Conservation (phyloP, 1,140 invertebrate genomes). For the Spodoptera litura region DNA sequence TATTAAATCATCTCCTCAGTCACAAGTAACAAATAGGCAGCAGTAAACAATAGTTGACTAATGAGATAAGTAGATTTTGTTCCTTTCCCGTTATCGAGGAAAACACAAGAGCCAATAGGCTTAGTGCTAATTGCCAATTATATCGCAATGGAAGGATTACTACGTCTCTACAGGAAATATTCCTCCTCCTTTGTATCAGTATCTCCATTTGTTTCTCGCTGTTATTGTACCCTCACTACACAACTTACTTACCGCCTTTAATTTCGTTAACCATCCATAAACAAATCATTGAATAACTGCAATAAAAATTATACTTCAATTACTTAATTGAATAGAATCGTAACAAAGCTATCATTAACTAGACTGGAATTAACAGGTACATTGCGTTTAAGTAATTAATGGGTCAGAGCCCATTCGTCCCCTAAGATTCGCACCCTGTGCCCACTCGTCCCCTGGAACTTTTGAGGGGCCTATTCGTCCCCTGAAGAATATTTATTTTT, state of each 20-base stretch:
- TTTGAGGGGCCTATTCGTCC: too few relatives aligned
- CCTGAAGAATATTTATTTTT: too few relatives aligned
- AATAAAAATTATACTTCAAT: conserved; percentile 12
- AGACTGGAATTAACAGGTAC: conserved; percentile 14
- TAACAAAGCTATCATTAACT: conserved; percentile 11
- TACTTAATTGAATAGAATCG: conserved; percentile 27
- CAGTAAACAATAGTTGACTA: not conserved
- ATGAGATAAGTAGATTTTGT: not conserved
- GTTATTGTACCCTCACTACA: not conserved
- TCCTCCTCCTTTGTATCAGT: not conserved
- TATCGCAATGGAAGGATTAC: not conserved
- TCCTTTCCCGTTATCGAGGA: not conserved
- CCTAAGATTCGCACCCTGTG: too few relatives aligned
- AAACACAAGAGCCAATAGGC: conserved; percentile 3
- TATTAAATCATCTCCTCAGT: too few relatives aligned
- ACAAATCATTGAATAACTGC: conserved; percentile 21
- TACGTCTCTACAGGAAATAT: not conserved
- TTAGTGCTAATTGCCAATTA: conserved; percentile 27
- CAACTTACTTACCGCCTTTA: not conserved
- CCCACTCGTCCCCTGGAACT: too few relatives aligned
- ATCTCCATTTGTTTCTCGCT: not conserved
- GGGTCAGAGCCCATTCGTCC: too few relatives aligned
- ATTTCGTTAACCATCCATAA: conserved; percentile 6
- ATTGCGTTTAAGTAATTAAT: conserved; percentile 22
- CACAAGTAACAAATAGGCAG: too few relatives aligned